Conservation (phyloP, 2,113 vertebrate species). For the Malurus cyaneus region DNA sequence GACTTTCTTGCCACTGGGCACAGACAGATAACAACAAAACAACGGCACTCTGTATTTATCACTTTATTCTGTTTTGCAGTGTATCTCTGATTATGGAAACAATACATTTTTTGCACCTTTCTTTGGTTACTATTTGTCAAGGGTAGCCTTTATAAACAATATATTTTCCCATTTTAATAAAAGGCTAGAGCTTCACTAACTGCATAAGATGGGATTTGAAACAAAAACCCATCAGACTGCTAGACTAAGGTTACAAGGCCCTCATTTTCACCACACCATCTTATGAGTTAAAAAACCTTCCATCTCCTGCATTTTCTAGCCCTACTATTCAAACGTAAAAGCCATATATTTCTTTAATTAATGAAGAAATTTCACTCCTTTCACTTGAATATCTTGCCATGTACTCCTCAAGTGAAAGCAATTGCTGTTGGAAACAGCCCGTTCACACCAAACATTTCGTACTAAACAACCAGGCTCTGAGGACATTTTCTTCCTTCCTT, state of each 20-base stretch:
- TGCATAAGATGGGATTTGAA: constrained; percentile 26
- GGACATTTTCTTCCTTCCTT: neutral
- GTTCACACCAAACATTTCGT: neutral
- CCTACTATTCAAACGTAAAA: neutral
- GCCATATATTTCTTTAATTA: neutral
- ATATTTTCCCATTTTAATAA: constrained; percentile 79
- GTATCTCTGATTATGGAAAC: constrained; percentile 65
- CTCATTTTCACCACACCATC: neutral
- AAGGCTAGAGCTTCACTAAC: constrained; percentile 54
- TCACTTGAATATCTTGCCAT: neutral
- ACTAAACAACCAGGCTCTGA: neutral
- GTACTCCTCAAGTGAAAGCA: neutral
- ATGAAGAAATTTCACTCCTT: neutral
- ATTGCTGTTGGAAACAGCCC: neutral
- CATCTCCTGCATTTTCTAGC: neutral
- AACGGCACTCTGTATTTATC: constrained; percentile 66
- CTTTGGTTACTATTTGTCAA: constrained; percentile 63
- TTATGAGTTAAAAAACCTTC: constrained; percentile 13
- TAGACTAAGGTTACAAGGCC: constrained; percentile 9
- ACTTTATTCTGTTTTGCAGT: constrained; percentile 65
- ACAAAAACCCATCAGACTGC: constrained; percentile 2
- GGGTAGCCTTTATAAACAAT: constrained; percentile 67
- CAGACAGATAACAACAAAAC: constrained; percentile 67
- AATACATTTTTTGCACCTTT: constrained; percentile 73
- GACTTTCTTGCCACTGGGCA: constrained; percentile 58